Percentiles rank a stretch among this genome's conserved stretches.
Evolutionary conservation across 1,140 invertebrate genomes (phyloP).

Genomic region (Macrotrachela quadricornifera): DNA sequence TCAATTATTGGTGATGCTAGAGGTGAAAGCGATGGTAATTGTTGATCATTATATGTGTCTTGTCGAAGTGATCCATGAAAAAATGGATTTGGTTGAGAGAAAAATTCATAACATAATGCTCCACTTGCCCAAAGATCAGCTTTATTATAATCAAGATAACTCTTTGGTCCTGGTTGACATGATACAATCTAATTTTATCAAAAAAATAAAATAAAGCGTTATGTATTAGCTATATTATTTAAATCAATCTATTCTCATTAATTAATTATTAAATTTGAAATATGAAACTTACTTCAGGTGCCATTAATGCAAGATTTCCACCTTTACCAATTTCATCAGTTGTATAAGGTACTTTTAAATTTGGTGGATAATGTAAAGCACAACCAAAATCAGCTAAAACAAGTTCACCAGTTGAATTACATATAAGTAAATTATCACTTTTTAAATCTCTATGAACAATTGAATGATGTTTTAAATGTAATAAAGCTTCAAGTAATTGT

Average conservation of each 20-base stretch:
- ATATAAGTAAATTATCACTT: constrained; percentile 53
- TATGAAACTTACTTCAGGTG: constrained; percentile 47
- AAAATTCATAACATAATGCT: constrained; percentile 61
- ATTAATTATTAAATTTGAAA: no score
- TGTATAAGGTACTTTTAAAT: constrained; percentile 44
- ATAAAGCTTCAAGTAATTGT: constrained; percentile 49
- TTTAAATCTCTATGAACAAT: constrained; percentile 47
- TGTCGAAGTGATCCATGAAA: constrained; percentile 22
- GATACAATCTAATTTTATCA: constrained; percentile 34
- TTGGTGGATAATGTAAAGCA: constrained; percentile 46
- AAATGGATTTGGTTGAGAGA: constrained; percentile 55
- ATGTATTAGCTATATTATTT: no score
- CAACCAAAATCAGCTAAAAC: constrained; percentile 53
- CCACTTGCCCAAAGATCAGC: constrained; percentile 63
- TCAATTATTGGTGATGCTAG: no score
- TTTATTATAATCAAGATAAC: constrained; percentile 51
- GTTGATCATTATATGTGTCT: constrained; percentile 8
- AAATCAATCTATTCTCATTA: no score
- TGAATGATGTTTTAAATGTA: constrained; percentile 22
- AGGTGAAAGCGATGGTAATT: no score
- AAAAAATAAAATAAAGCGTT: no score
- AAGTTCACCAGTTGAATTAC: constrained; percentile 46
- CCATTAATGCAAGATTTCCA: constrained; percentile 61
- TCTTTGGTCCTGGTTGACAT: constrained; percentile 44
- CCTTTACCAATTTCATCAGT: constrained; percentile 42